Base-by-base conservation (phyloP, 2,888 invertebrate genomes). In the Camptogramma bilineatum region DNA sequence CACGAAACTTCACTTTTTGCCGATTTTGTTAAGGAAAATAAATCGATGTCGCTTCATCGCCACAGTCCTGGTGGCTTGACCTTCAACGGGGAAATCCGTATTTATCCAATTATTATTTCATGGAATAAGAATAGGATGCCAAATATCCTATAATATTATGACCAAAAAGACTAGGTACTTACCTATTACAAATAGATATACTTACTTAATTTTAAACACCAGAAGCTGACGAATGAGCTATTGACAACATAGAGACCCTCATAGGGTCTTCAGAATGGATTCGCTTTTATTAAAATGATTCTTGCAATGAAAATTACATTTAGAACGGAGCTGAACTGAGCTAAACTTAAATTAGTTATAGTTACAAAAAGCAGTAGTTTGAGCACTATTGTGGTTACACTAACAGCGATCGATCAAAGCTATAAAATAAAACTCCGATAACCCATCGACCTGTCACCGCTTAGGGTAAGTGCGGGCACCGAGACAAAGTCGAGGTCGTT, bases 401-500 rank as follows among this genome's bases (percentile, higher is more conserved):
- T 9, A 69, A 70, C 73, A 73, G 69, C 75, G 70, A 74, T 65
- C 65, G 61, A 81, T 80, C 76, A 73, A 74, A 79, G 78, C 80
- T 75, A 73, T 70, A 79, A 84, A 84, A 83, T 79, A 81, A 66
- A 65, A 66, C 19, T 80, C 74, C 76, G 90, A 91, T 92, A 91
- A 89, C 91, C 90, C 80, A 77, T 76, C 83, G 84, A 87, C 88
- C 87, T 84, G 80, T 76, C 75, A 75, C 75, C 73, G 74, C 71
- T 53, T 78, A 77, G 83, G 88, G 87, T 88, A 88, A 83, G 85
- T 83, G 82, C 84, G 84, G 52, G 61, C 64, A 85, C 80, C 81
- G 88, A 89, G 88, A 90, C 91, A 88, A 90, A 89, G 90, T 89
- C 85, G 88, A 83, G 91, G 90, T 73, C 88, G 83, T 82, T 88